phyloP scores from a whole-genome alignment of 2,888 invertebrate genomes.

The Stenchaetothrips biformis region DNA sequence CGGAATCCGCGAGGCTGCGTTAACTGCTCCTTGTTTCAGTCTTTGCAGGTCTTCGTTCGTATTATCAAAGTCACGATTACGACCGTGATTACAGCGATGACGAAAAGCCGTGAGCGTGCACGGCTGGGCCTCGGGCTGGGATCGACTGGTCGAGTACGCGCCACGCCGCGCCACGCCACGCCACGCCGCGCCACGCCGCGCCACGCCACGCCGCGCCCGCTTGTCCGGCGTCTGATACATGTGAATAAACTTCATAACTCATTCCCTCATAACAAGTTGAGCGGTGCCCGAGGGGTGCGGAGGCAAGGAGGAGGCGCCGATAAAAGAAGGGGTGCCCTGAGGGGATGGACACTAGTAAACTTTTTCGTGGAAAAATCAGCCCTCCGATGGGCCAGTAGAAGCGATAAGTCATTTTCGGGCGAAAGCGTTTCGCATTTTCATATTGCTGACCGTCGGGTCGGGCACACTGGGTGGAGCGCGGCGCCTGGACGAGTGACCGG shows the following conservation, averaged over 20 bases:
- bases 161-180: background rate
- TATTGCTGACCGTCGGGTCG: too few species aligned
- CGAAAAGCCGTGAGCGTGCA: background rate
- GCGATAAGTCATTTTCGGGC: too few species aligned
- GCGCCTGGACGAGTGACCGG: too few species aligned
- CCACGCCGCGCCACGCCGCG: background rate
- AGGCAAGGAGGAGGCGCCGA: background rate
- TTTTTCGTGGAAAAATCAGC: too few species aligned
- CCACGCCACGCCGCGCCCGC: background rate
- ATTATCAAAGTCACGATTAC: too few species aligned
- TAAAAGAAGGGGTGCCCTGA: background rate
- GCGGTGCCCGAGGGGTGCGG: background rate
- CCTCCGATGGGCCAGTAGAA: too few species aligned
- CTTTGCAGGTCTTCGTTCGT: too few species aligned
- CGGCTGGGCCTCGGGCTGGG: background rate
- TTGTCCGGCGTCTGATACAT: constrained; percentile 12
- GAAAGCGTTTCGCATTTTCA: too few species aligned
- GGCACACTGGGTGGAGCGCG: too few species aligned
- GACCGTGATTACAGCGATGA: background rate
- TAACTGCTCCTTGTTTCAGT: too few species aligned
- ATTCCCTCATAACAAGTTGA: constrained; percentile 16
- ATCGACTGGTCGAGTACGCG: too few species aligned
- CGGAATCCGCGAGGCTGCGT: background rate
- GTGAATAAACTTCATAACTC: constrained; percentile 18
- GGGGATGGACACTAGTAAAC: too few species aligned